Evolutionary conservation across 2,888 invertebrate genomes (phyloP).

Genomic region (Ellobium chinense): DNA sequence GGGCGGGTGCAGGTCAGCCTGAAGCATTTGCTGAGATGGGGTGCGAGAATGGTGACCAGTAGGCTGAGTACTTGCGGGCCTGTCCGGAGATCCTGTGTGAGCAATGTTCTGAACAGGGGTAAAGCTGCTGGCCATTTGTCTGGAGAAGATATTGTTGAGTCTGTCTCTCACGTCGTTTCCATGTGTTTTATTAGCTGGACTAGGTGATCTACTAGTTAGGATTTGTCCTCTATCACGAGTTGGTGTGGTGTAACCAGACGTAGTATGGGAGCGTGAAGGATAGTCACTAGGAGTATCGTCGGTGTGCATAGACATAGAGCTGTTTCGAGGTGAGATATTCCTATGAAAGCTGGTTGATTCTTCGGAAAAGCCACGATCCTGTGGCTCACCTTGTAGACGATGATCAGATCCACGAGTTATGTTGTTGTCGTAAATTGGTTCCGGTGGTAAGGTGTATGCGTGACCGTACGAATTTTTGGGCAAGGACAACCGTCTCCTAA

Average conservation of each 20-base stretch:
- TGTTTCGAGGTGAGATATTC: not conserved
- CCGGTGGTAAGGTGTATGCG: not conserved
- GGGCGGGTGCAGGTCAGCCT: not conserved
- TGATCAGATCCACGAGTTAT: not conserved
- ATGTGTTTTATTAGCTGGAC: not conserved
- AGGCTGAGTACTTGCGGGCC: not conserved
- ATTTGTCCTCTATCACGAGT: not conserved
- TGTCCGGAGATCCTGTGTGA: not conserved
- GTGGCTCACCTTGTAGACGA: not conserved
- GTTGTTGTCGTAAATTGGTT: not conserved
- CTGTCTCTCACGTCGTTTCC: not conserved
- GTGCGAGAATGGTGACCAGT: not conserved
- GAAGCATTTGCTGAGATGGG: not conserved
- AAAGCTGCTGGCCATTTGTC: not conserved
- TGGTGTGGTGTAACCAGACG: not conserved
- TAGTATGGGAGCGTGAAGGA: not conserved
- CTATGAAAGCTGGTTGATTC: too few species aligned
- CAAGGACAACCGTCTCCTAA: not conserved
- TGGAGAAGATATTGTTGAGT: slow-evolving; percentile 25
- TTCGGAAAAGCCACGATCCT: not conserved
- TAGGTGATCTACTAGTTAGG: not conserved
- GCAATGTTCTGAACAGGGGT: not conserved
- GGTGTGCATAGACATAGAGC: too few species aligned
- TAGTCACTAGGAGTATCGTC: not conserved
- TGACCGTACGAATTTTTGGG: not conserved